Percentiles rank a stretch among this genome's conserved stretches.
Conservation (phyloP, 2,113 vertebrate species). For the Chascanopsetta lugubris region DNA sequence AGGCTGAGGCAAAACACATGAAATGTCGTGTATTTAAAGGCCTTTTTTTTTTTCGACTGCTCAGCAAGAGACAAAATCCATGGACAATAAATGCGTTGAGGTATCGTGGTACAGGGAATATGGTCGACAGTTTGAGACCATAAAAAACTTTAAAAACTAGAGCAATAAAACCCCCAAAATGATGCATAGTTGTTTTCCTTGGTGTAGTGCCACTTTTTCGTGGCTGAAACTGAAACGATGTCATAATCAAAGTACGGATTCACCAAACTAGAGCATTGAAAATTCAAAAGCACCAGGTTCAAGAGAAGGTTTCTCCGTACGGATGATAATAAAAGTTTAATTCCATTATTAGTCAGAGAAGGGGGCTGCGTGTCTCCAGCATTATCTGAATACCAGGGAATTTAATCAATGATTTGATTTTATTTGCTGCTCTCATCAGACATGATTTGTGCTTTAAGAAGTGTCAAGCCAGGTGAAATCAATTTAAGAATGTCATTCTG, state of each 20-base stretch:
- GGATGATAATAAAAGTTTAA: conserved; percentile 1
- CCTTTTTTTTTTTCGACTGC: too few species aligned
- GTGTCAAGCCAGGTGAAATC: conserved; percentile 63
- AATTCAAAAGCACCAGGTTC: not conserved
- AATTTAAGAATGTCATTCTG: conserved; percentile 57
- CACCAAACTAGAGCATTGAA: not conserved
- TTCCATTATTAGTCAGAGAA: conserved; percentile 11
- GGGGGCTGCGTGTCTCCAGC: conserved; percentile 9
- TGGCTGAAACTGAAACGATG: not conserved
- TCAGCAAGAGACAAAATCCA: too few species aligned
- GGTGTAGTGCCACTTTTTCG: not conserved
- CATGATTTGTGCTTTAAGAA: conserved; percentile 50
- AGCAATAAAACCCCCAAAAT: not conserved
- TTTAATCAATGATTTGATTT: conserved; percentile 48
- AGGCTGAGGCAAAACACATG: too few species aligned
- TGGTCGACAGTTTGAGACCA: too few species aligned
- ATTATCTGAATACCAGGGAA: conserved; percentile 46
- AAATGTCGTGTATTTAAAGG: too few species aligned
- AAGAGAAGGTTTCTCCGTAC: not conserved
- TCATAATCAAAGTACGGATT: not conserved
- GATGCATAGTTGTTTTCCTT: not conserved
- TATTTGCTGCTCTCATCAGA: conserved; percentile 41
- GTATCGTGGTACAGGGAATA: too few species aligned
- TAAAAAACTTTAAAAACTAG: not conserved
- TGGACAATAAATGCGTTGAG: too few species aligned